Base-by-base conservation (phyloP, 1,140 invertebrate species). In the Pachypeltis micranthus region DNA sequence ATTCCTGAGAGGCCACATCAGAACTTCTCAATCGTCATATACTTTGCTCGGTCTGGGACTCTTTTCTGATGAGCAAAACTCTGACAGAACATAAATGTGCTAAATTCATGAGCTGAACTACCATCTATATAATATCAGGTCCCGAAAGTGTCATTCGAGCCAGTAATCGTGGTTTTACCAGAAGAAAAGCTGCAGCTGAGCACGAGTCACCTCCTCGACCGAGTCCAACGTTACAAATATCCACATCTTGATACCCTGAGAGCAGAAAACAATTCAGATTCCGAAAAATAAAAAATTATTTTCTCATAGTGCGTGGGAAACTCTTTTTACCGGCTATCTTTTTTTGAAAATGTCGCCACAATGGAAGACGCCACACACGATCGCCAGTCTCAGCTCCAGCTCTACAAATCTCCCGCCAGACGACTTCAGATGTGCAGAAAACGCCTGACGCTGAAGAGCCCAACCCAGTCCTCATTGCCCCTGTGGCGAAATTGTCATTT, bases 161-260 rank as follows among this genome's bases (percentile, higher is more conserved):
- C n/a, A n/a, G n/a, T n/a, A n/a, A n/a, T n/a, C n/a, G 16, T 10
- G 16, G 31, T 39, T 39, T 54, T 61, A 67, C 67, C 65, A 63
- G 74, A 2, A 82, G 69, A 69, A 82, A 82, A n/a, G 79, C 77
- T 27, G 81, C 81, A 34, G 81, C 81, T 51, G 75, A 77, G 68
- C 79, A 81, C 2, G 79, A 72, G 27, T 80, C 79, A 14, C 71
- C 81, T 44, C 70, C 69, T 19, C 64, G 57, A 27, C 64, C 60
- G 29, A 70, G 70, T 25, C 70, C 74, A 21, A 82, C 71, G 65
- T 82, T 82, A 67, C 78, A 77, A 7, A 81, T 31, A 69, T 82
- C 81, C 47, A 80, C 80, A 24, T 79, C 67, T 26, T 72, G 70
- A 58, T 68, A 72, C 23, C 75, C 70, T 71, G 57, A 56, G 25